These are phyloP conservation scores for Gadopsis bispinosus DNA, from an alignment of 2,797 vertebrate genomes.

Conservation along the genomic window DNA sequence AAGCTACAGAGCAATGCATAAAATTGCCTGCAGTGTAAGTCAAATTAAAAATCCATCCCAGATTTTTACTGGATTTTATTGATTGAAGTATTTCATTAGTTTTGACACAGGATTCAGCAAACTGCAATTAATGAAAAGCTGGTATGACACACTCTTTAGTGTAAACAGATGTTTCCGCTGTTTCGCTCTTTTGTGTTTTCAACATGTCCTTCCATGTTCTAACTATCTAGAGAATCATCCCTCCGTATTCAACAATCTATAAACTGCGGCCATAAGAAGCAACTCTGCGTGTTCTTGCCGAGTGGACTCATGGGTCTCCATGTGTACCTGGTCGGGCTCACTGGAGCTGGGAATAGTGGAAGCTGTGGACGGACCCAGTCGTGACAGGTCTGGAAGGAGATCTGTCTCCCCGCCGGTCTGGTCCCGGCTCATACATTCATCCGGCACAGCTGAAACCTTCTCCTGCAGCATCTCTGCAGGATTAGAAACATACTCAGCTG, in stretches of 20 bases:
- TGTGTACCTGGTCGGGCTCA: conserved; percentile 90
- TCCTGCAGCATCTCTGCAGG: conserved; percentile 97
- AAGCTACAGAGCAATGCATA: neutral
- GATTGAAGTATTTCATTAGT: neutral
- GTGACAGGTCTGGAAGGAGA: conserved; percentile 84
- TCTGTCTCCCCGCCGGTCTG: conserved; percentile 86
- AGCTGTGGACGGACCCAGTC: conserved; percentile 85
- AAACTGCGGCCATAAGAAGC: neutral
- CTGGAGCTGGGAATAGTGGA: conserved; percentile 86
- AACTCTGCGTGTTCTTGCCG: neutral
- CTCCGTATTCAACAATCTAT: neutral
- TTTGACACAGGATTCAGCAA: neutral
- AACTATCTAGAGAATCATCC: neutral
- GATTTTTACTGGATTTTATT: neutral
- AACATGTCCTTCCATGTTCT: neutral
- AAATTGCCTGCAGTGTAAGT: neutral
- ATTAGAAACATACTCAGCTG: conserved; percentile 63
- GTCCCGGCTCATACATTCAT: conserved; percentile 89
- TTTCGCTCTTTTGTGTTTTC: neutral
- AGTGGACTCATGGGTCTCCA: neutral
- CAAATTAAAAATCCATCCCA: neutral
- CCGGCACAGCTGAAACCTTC: conserved; percentile 92
- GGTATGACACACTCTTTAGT: neutral
- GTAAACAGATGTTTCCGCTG: neutral
- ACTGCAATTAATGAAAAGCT: neutral